These are phyloP conservation scores for Phorcus lineatus DNA, from an alignment of 2,888 invertebrate species.

Conservation along the genomic window DNA sequence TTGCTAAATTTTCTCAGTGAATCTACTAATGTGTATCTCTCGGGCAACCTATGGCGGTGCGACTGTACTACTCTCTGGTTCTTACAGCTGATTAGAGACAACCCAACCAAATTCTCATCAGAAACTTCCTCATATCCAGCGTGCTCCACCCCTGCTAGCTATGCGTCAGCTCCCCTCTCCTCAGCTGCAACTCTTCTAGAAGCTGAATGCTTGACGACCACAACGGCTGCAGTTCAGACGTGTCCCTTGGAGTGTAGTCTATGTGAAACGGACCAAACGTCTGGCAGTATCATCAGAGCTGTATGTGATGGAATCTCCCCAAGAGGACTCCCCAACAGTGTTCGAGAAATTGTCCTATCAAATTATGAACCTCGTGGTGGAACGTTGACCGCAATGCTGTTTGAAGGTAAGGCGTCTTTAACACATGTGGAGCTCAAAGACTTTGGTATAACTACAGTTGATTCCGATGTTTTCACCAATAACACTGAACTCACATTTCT, in stretches of 20 bases:
- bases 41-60: constrained; percentile 9
- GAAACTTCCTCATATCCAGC: background rate
- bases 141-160: background rate
- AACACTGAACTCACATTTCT: constrained; percentile 38
- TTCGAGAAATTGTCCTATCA: background rate
- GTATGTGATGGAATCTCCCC: background rate
- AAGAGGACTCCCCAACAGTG: background rate
- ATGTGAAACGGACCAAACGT: background rate
- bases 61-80: constrained; percentile 19
- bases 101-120: background rate
- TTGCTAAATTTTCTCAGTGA: background rate
- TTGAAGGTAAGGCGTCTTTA: background rate
- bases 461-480: background rate
- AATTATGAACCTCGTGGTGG: background rate
- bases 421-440: background rate
- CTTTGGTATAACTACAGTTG: background rate
- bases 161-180: background rate
- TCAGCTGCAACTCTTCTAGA: background rate
- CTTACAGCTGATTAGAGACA: background rate
- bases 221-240: constrained; percentile 6
- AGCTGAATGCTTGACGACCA: constrained; percentile 1
- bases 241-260: constrained; percentile 1
- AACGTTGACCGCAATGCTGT: background rate
- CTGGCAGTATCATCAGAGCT: background rate
- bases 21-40: background rate